Conservation (phyloP, 2,797 vertebrate genomes). For the Tadarida brasiliensis region DNA sequence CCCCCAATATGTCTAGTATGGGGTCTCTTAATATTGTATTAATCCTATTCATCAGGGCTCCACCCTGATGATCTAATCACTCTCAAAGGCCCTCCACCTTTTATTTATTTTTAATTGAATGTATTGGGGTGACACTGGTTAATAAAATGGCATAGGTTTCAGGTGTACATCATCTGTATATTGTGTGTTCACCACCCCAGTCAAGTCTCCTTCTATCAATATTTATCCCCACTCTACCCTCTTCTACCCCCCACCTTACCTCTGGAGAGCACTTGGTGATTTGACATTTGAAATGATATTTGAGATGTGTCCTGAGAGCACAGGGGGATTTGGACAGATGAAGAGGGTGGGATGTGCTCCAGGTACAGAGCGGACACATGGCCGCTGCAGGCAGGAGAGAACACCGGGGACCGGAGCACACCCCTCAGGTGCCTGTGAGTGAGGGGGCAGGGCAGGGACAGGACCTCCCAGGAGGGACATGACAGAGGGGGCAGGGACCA, state of each 20-base stretch:
- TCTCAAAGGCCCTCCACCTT: too few species aligned
- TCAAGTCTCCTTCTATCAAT: not conserved
- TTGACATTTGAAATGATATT: not conserved
- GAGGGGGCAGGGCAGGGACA: not conserved
- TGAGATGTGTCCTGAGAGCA: not conserved
- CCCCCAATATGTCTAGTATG: not conserved
- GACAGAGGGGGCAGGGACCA: too few species aligned
- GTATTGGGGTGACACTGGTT: too few species aligned
- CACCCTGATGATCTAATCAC: too few species aligned
- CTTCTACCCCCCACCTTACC: not conserved
- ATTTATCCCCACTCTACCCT: accelerated
- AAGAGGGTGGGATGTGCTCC: not conserved
- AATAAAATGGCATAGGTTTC: not conserved
- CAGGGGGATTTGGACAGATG: not conserved
- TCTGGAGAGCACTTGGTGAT: not conserved
- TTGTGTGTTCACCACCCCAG: not conserved
- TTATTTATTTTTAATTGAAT: too few species aligned
- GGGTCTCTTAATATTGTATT: not conserved
- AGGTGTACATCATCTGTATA: not conserved
- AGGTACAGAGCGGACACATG: not conserved
- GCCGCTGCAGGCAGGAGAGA: not conserved
- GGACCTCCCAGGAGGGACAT: too few species aligned
- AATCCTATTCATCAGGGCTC: too few species aligned
- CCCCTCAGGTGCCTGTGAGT: not conserved
- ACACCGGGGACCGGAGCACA: not conserved